Percentiles rank a stretch among this genome's conserved stretches.
Conservation (phyloP, 1,140 invertebrate species). For the Trinorchestia longiramus region DNA sequence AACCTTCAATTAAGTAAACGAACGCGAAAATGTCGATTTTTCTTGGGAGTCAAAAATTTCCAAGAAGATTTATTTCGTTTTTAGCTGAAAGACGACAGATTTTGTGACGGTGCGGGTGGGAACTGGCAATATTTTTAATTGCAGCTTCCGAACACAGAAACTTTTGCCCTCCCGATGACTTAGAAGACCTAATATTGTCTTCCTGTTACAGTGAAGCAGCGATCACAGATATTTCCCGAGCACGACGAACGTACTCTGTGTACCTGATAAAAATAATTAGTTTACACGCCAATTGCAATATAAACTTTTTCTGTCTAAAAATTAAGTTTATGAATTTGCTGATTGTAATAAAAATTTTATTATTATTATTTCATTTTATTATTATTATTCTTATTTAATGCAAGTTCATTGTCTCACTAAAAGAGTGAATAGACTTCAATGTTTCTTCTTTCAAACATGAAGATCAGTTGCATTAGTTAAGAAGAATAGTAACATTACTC, state of each 20-base stretch:
- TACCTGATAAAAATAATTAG: not conserved
- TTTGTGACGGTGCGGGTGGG: not conserved
- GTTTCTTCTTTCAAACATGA: too few species aligned
- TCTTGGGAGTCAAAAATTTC: not conserved
- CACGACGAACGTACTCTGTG: not conserved
- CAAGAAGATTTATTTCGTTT: not conserved
- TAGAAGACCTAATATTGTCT: not conserved
- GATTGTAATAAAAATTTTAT: too few species aligned
- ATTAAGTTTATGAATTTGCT: too few species aligned
- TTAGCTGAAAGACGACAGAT: not conserved
- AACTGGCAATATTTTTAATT: not conserved
- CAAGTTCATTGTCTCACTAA: too few species aligned
- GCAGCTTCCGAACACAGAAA: not conserved
- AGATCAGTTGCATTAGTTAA: too few species aligned
- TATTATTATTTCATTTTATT: too few species aligned
- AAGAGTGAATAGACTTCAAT: too few species aligned
- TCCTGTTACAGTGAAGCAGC: not conserved
- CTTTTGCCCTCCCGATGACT: not conserved
- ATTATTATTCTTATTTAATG: too few species aligned
- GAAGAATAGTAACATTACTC: too few species aligned
- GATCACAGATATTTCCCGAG: not conserved
- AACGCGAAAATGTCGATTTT: not conserved
- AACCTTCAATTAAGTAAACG: not conserved
- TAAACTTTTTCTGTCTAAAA: not conserved
- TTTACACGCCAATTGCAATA: too few species aligned